phyloP scores from a whole-genome alignment of 2,113 vertebrate genomes.

The Loxodonta africana region DNA sequence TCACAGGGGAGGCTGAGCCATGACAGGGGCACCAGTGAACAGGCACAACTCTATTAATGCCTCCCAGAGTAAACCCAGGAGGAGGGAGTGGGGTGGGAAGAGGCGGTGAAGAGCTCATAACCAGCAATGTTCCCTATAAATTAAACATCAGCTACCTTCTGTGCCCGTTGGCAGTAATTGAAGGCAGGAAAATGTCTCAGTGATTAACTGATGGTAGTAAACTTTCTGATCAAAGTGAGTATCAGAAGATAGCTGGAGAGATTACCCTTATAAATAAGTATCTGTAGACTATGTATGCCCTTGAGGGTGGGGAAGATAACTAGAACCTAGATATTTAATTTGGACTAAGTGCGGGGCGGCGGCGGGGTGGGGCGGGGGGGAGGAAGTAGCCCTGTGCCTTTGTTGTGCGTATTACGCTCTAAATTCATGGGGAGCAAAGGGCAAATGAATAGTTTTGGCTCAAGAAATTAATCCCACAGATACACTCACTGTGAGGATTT shows the following conservation, averaged over 20 bases:
- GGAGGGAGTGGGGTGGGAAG: background rate
- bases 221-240: constrained; percentile 65
- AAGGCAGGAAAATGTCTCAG: constrained; percentile 57
- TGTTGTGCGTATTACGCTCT: background rate
- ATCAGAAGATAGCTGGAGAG: constrained; percentile 19
- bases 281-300: background rate
- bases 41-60: background rate
- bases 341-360: background rate
- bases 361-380: too few relatives aligned
- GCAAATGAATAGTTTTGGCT: background rate
- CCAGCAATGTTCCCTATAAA: background rate
- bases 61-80: background rate
- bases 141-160: constrained; percentile 77
- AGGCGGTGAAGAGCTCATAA: background rate
- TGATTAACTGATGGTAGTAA: constrained; percentile 66
- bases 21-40: background rate
- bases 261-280: constrained; percentile 41
- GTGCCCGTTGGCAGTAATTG: constrained; percentile 72
- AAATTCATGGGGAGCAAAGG: background rate
- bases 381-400: too few relatives aligned
- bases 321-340: background rate
- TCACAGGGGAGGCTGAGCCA: background rate
- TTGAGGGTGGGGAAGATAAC: background rate
- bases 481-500: fast-evolving
- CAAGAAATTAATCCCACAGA: background rate